phyloP scores from a whole-genome alignment of 2,797 vertebrate species.

The Hirundo rustica region DNA sequence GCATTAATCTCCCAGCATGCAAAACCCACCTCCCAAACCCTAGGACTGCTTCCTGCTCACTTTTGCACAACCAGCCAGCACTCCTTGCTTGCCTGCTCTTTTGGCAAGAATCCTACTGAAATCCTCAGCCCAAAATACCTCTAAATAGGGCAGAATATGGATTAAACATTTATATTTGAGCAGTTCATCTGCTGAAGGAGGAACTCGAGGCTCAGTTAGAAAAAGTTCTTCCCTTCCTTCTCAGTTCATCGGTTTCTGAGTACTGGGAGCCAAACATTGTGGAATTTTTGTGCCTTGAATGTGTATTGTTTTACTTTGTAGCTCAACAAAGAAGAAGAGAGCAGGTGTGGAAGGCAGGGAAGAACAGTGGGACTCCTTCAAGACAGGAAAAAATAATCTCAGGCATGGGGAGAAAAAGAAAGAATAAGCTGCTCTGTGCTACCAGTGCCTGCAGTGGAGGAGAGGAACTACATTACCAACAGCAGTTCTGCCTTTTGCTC shows the following conservation, averaged over 20 bases:
- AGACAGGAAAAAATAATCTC: conserved; percentile 48
- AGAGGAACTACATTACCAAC: neutral
- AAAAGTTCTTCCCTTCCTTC: neutral
- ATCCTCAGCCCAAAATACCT: neutral
- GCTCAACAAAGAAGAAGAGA: conserved; percentile 50
- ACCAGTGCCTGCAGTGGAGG: neutral
- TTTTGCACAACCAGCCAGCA: neutral
- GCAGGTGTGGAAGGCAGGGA: conserved; percentile 64
- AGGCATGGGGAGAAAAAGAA: conserved; percentile 36
- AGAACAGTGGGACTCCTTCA: conserved; percentile 62
- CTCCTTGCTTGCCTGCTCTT: neutral
- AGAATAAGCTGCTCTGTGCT: conserved; percentile 12
- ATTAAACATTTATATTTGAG: neutral
- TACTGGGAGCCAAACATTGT: neutral
- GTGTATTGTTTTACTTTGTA: conserved; percentile 49
- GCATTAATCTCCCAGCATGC: conserved; percentile 41
- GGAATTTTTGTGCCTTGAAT: conserved; percentile 37
- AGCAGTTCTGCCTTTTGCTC: conserved; percentile 1
- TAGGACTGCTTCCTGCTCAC: neutral
- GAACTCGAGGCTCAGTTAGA: neutral
- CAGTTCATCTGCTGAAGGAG: neutral
- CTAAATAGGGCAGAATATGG: neutral
- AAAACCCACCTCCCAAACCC: conserved; percentile 2
- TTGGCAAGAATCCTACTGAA: neutral
- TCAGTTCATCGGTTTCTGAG: neutral